Evolutionary conservation across 2,797 vertebrate genomes (phyloP).

Genomic region (Cossypha caffra): DNA sequence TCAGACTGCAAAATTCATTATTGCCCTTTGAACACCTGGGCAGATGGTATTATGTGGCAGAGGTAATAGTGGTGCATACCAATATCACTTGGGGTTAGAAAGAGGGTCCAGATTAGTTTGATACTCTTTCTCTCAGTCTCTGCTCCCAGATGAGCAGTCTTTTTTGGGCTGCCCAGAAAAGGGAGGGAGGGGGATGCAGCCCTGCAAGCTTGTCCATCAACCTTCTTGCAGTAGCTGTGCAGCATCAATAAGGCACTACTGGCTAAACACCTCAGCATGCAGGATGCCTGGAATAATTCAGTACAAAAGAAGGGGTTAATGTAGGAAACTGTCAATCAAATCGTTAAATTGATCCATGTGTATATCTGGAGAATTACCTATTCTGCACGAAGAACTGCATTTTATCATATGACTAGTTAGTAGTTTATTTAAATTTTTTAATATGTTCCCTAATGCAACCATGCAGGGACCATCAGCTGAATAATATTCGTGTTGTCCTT

Average conservation of each 20-base stretch:
- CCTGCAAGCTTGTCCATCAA: neutral
- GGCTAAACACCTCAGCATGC: neutral
- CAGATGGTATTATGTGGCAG: neutral
- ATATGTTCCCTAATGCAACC: rapidly evolving
- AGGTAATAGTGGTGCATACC: neutral
- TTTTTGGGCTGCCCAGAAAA: neutral
- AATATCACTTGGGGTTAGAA: rapidly evolving
- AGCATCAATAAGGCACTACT: too few relatives aligned
- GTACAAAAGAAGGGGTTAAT: neutral
- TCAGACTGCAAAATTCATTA: neutral
- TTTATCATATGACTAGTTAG: neutral
- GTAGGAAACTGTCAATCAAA: neutral
- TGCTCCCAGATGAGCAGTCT: neutral
- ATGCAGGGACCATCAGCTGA: neutral
- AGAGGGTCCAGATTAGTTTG: neutral
- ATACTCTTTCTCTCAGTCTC: neutral
- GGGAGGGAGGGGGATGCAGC: neutral
- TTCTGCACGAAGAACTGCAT: neutral
- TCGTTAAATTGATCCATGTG: neutral
- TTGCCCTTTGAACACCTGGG: neutral
- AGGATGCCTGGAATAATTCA: neutral
- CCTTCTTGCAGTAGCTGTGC: neutral
- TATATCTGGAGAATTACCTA: neutral
- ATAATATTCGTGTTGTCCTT: neutral
- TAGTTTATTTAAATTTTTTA: neutral